Base-by-base conservation (phyloP, 2,797 vertebrate species). In the Chloroceryle amazona region DNA sequence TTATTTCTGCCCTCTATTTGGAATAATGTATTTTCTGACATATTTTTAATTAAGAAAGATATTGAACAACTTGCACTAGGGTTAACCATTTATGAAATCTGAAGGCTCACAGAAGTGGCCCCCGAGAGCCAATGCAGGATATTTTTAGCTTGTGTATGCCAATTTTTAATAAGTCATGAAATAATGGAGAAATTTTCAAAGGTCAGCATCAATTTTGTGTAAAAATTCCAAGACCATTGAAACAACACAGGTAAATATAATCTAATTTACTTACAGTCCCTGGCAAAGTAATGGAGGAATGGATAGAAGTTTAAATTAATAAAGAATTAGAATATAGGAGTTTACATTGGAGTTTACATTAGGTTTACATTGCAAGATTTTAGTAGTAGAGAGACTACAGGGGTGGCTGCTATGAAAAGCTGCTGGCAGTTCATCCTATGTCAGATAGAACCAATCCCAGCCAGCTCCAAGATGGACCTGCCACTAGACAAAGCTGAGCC, bases 31-130 rank as follows among this genome's bases (percentile, higher is more conserved):
- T 86, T 95, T 91, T 74, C 67, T 61, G 66, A 39, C 62, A 51
- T 18, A n/a, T 76, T 73, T 49, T 44, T 90, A 91, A 93, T 90
- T 80, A 87, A 89, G 67, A 94, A 94, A 75, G 8, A 44, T 88
- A 68, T 17, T 70, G 41, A 91, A 80, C 28, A 84, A 61, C 55
- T 74, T 89, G 47, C n/a, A 22, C 13, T 22, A 46, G 23, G 9
- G 42, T 49, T 84, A 90, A 74, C 3, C 4, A 23, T 49, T 81
- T 88, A 74, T 73, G 25, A 76, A 86, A 80, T 73, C 25, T 14
- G 12, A 73, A 81, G 7, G 42, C 31, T 55, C 37, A 46, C 10
- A 70, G 13, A 92, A 90, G 31, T 35, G 18, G 5, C 4, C 17
- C 9, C 26, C 13, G 54, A 9, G 33, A 84, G 9, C 39, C 28